Conservation (phyloP, 2,797 vertebrate species). For the Gastrophryne carolinensis region DNA sequence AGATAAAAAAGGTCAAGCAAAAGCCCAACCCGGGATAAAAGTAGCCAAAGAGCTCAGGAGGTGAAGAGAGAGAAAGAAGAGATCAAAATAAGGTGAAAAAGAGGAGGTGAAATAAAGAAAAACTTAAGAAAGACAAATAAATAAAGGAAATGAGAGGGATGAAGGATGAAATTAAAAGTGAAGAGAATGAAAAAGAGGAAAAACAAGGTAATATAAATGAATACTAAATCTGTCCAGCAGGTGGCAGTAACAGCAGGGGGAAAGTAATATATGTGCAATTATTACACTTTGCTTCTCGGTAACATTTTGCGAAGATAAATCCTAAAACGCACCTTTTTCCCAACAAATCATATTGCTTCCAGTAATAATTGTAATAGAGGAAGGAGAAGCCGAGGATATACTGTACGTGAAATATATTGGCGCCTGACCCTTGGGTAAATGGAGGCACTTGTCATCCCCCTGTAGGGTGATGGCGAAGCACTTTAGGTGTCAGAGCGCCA, state of each 20-base stretch:
- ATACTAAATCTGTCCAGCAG: neutral
- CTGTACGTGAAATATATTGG: neutral
- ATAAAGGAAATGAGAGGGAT: no score
- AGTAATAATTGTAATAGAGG: slow-evolving; percentile 2
- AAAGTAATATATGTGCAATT: neutral
- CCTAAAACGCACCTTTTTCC: neutral
- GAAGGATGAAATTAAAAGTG: no score
- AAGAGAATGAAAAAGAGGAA: no score
- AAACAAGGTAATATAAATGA: no score
- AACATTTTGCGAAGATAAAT: neutral
- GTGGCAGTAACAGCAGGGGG: neutral
- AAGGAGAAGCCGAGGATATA: neutral
- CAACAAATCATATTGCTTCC: slow-evolving; percentile 5
- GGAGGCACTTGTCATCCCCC: neutral
- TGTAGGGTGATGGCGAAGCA: neutral
- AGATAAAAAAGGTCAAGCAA: no score
- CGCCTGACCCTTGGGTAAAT: neutral
- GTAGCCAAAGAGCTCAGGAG: no score
- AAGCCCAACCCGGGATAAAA: no score
- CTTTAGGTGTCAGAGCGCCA: slow-evolving; percentile 24
- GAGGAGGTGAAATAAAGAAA: no score
- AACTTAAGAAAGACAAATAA: no score
- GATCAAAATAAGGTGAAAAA: no score
- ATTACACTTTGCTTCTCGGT: no score
- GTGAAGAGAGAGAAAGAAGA: no score